Percentiles rank a stretch among this genome's conserved stretches.
Conservation (phyloP, 2,113 vertebrate genomes). For the Grus americana region DNA sequence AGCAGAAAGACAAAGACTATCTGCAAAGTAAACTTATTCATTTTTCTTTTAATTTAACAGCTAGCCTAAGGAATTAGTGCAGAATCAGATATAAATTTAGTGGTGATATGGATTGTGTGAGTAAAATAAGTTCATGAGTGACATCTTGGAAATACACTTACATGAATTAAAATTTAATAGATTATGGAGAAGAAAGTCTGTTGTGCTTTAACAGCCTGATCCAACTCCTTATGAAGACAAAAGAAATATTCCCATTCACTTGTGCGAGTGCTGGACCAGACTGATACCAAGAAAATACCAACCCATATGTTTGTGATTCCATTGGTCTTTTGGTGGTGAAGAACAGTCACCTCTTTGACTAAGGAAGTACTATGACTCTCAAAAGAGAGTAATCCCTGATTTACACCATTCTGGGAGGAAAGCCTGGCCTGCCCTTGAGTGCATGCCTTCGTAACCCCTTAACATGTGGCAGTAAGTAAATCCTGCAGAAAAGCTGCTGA, state of each 20-base stretch:
- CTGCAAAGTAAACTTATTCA: not conserved
- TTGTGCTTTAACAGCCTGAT: not conserved
- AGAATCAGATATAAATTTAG: not conserved
- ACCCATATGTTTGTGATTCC: constrained; percentile 26
- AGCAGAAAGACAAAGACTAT: not conserved
- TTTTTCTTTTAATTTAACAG: not conserved
- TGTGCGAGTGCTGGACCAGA: not conserved
- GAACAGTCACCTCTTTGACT: not conserved
- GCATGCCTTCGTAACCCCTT: constrained; percentile 47
- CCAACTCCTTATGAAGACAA: not conserved
- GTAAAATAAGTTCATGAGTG: not conserved
- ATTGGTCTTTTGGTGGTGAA: not conserved
- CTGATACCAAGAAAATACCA: not conserved
- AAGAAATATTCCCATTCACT: constrained; percentile 4
- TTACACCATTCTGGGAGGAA: not conserved
- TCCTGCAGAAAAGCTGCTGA: constrained; percentile 62
- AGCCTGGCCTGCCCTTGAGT: not conserved
- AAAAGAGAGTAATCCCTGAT: not conserved
- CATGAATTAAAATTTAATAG: not conserved
- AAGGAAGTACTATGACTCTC: not conserved
- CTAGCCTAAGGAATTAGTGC: not conserved
- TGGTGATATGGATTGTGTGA: not conserved
- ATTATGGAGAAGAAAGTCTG: not conserved
- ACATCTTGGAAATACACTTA: not conserved
- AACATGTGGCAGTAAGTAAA: constrained; percentile 16